A percentile compares a stretch with the other conserved stretches of the same genome.
Conservation (phyloP, 2,888 invertebrate species). For the Perizoma flavofasciatum region DNA sequence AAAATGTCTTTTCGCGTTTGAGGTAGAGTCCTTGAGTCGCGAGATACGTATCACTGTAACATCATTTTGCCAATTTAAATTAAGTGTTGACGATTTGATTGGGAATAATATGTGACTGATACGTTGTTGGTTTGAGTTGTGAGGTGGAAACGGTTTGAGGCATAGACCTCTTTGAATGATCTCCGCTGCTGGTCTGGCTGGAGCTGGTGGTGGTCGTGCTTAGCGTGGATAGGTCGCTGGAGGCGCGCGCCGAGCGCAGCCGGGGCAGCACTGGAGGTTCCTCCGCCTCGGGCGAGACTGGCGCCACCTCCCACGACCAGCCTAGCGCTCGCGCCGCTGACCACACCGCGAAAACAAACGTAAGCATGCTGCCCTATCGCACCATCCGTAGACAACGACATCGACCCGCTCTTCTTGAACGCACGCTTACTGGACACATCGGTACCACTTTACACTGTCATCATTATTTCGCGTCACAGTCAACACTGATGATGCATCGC, state of each 20-base stretch:
- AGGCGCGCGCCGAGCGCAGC: conserved; percentile 77
- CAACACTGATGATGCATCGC: conserved; percentile 43
- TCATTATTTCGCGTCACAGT: conserved; percentile 46
- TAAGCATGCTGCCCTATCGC: conserved; percentile 81
- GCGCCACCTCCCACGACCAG: conserved; percentile 64
- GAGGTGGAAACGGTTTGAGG: conserved; percentile 18
- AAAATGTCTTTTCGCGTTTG: too few relatives aligned
- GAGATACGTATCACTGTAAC: neutral
- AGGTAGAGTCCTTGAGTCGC: neutral
- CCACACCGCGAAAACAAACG: conserved; percentile 86
- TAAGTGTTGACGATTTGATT: neutral
- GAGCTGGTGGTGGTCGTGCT: conserved; percentile 78
- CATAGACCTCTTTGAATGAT: conserved; percentile 74
- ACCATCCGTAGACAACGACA: conserved; percentile 57
- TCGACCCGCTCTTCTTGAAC: conserved; percentile 60
- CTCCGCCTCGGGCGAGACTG: conserved; percentile 67
- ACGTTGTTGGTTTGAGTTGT: conserved; percentile 1
- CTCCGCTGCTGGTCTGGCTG: conserved; percentile 75
- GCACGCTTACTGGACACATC: conserved; percentile 60
- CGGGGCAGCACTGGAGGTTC: conserved; percentile 73
- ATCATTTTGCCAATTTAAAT: neutral
- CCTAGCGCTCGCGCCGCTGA: conserved; percentile 85
- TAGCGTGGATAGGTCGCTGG: conserved; percentile 78
- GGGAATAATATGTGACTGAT: neutral
- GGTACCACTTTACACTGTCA: conserved; percentile 56